Base-by-base conservation (phyloP, 2,113 vertebrate species). In the Edolisoma coerulescens region DNA sequence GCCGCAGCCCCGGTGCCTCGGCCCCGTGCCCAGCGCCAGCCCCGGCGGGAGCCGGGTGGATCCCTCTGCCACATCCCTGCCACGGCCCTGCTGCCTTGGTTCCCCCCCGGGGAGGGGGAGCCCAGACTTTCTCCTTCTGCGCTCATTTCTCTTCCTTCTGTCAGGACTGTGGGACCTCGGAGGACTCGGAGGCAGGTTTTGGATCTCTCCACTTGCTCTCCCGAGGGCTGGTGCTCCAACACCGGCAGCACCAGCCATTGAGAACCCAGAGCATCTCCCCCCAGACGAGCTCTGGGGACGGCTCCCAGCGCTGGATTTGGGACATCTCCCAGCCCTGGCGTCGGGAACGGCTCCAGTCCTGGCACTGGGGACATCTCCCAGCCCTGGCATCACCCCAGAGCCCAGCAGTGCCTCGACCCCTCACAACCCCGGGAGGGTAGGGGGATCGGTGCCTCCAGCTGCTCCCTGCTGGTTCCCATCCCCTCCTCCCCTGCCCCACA, bases 231-330 rank as follows among this genome's bases (percentile, higher is more conserved):
- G 8, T 16, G 67, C 44, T 87, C n/a, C 49, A 6, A 22, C 26
- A 10, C 49, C 0, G 1, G 8, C 15, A 3, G 49, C 37, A 8
- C 12, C 63, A 44, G 80, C 30, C 37, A 1, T 1, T 2, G 7
- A 30, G 74, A 68, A 5, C 7, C 30, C 8, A 1, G 83, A 4
- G 61, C 4, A 2, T 26, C 41, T 28, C 13, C n/a, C 18, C 21
- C 2, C 6, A 1, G 10, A 27, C 22, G 32, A 45, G 27, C 6
- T 0, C 39, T 18, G 33, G 60, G 3, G 41, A 32, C 1, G 4
- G 47, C 47, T 68, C 39, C 61, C 30, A 56, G 57, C 6, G 3
- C 41, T 57, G 83, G 20, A 5, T 8, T 1, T 18, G 71, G 4
- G 65, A 71, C 12, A 10, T 32, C 42, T 47, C 42, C 42, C 53